phyloP scores from a whole-genome alignment of 2,797 vertebrate genomes.

The Lateolabrax maculatus region DNA sequence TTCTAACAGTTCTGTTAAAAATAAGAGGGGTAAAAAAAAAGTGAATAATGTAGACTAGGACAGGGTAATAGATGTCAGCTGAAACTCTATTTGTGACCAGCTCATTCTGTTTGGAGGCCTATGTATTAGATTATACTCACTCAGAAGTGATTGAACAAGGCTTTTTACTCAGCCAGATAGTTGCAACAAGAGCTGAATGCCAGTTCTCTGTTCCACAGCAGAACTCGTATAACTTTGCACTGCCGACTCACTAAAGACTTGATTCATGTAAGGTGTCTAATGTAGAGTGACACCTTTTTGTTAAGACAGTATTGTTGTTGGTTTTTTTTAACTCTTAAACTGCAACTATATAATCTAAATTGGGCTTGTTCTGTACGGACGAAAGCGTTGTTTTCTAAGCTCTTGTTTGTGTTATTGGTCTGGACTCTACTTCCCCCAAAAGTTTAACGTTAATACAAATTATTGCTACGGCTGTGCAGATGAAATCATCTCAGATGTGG shows the following conservation, averaged over 20 bases:
- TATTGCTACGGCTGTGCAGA: not conserved
- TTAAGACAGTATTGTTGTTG: not conserved
- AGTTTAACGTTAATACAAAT: not conserved
- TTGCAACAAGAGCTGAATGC: not conserved
- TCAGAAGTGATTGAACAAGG: not conserved
- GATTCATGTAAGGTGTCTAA: not conserved
- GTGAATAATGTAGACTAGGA: not conserved
- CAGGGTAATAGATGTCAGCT: not conserved
- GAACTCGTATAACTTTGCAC: not conserved
- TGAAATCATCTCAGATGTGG: conserved; percentile 21
- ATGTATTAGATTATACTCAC: not conserved
- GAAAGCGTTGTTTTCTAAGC: not conserved
- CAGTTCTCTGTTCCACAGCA: not conserved
- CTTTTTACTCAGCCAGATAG: not conserved
- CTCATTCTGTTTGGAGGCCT: not conserved
- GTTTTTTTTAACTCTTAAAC: not conserved
- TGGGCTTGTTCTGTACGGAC: not conserved
- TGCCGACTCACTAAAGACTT: not conserved
- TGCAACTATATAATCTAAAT: not conserved
- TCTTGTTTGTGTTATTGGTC: not conserved
- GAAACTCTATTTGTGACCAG: not conserved
- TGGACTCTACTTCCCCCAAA: not conserved
- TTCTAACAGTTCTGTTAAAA: conserved; percentile 24
- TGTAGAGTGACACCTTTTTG: not conserved
- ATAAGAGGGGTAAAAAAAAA: not conserved